Evolutionary conservation across 1,140 invertebrate genomes (phyloP).

Genomic region (Elymnias hypermnestra): DNA sequence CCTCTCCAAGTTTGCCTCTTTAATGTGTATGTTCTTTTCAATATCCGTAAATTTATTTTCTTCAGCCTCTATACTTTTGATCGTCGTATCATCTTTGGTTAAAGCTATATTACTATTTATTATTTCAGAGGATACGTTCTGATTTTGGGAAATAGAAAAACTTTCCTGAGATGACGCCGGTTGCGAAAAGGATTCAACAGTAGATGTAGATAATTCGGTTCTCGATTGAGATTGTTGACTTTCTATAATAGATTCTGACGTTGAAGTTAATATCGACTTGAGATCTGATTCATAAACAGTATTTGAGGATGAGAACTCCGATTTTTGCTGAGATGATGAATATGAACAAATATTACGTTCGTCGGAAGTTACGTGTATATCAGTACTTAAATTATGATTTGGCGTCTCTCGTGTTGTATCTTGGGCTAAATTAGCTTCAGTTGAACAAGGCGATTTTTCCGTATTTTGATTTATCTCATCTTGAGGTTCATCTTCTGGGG

Average conservation of each 20-base stretch:
- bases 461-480: constrained; percentile 14
- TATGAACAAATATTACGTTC: constrained; percentile 35
- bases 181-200: constrained; percentile 50
- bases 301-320: constrained; percentile 45
- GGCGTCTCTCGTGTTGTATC: constrained; percentile 17
- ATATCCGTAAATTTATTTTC: no score
- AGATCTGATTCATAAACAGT: constrained; percentile 40
- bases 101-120: no score
- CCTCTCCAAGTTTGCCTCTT: neutral
- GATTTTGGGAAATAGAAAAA: constrained; percentile 50
- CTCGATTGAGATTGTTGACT: constrained; percentile 43
- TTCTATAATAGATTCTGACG: constrained; percentile 43
- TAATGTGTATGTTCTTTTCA: neutral
- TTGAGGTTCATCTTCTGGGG: constrained; percentile 54
- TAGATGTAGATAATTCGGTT: constrained; percentile 44
- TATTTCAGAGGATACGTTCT: constrained; percentile 29
- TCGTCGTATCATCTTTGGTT: no score
- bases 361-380: constrained; percentile 26
- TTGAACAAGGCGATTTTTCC: no score
- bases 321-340: constrained; percentile 37
- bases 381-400: constrained; percentile 21
- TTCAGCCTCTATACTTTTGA: neutral
- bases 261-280: constrained; percentile 41
- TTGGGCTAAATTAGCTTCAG: constrained; percentile 1
- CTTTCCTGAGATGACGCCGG: constrained; percentile 39